Base-by-base conservation (phyloP, 1,140 invertebrate species). In the Pentalonia nigronervosa region DNA sequence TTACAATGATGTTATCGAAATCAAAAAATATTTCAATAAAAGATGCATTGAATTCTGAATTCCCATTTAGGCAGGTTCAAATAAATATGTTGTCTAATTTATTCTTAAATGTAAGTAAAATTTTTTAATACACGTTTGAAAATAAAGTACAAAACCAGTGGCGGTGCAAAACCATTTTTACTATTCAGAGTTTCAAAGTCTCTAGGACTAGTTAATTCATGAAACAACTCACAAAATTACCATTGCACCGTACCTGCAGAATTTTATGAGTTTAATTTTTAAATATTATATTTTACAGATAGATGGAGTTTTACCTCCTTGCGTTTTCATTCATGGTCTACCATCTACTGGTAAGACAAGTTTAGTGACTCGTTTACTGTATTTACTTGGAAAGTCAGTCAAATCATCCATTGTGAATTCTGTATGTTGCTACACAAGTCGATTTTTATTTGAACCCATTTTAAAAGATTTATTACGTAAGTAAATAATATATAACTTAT, bases 341-440 rank as follows among this genome's bases (percentile, higher is more conserved):
- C 96, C 97, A 94, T 97, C 97, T 11, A 97, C 97, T 25, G 98
- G 98, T 41, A 99, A 99, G 95, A 97, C 97, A 47, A 95, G 97
- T 2, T 96, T 98, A 83, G 94, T 98, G 95, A 95, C 84, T 95
- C 95, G 34, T 94, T 97, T 25, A 94, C 98, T 1, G 25, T 21
- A 41, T 93, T 53, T 50, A 20, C 94, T 96, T 36, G 95, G 96
- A 94, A 95, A 97, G 67, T 94, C 96, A 20, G 96, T 97, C 83
- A 97, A 96, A 94, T 95, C 96, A 94, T 96, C 97, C 45, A 95
- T 96, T 87, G 95, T 98, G n/a, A 98, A 98, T 95, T 97, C 97
- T 95, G 96, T 98, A 14, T 98, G 98, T 95, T 97, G 97, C 94
- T 97, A 97, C 94, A 96, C 96, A n/a, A 95, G 96, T 6, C 97